Base-by-base conservation (phyloP, 2,888 invertebrate genomes). In the Euclidia mi region DNA sequence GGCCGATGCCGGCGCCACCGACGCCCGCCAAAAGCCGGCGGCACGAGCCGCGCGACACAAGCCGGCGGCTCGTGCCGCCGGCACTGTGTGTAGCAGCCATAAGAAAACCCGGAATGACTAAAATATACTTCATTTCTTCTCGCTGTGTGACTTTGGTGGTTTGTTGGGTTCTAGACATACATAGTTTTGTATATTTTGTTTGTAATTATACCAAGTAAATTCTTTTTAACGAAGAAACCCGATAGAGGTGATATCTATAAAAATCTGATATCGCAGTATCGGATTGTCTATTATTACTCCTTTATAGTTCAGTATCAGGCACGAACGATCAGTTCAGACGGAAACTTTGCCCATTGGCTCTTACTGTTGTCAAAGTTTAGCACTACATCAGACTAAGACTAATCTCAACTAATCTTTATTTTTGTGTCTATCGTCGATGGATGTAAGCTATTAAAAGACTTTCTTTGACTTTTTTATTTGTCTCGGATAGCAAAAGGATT, bases 281-380 rank as follows among this genome's bases (percentile, higher is more conserved):
- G 3, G 32, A 38, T 44, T 52, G 35, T 57, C 65, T 71, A 68
- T 72, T 76, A 74, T 78, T 75, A 59, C 62, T 65, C 45, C 44
- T 75, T 66, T 77, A 71, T 65, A 59, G 74, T 69, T 73, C 57
- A 66, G 66, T 86, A 85, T 85, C 85, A 73, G 77, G 71, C 69
- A 77, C 71, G 75, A 84, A 86, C 84, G 80, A 88, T 89, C 88
- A 80, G 84, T 78, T 84, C 67, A 76, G 62, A 69, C 67, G 56
- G 65, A 79, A 89, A 88, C 84, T 89, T 89, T 66, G 71, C 74
- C 85, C 85, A 84, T 87, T 84, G 87, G 79, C 81, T 85, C 83
- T 83, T 72, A 82, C 81, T 84, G 79, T 82, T 82, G 79, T 81
- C 76, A 78, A 87, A 89, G 79, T 88, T 87, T 63, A 65, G 78